Evolutionary conservation across 2,797 vertebrate species (phyloP), one percentile per base, ranked within the genome.

Genomic region (Periophthalmus magnuspinnatus): DNA sequence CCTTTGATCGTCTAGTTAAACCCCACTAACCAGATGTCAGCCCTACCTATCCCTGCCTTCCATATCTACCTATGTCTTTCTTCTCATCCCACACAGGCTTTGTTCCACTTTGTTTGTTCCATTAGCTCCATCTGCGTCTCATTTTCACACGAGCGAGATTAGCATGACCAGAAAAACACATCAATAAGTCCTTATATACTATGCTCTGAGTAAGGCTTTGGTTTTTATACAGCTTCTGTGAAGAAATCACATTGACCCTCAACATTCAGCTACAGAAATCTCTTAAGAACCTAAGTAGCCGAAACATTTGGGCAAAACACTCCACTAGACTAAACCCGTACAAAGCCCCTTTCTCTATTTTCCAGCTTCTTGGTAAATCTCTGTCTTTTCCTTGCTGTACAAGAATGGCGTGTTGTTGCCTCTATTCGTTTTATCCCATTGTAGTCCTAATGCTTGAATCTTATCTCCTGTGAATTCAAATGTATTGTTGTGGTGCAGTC

Each of bases 1-100:
- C 74, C 76, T 87, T 69, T 79, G 75, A 84, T 80, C 69, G 72
- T 77, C 79, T 85, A 83, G 81, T 84, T 87, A 89, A 86, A 84
- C 84, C 84, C 67, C 61, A 54, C 70, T 69, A 86, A 83, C 81
- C 88, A 90, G 69, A 81, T 84, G 81, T 76, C 79, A 68, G 77
- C 75, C 54, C 21, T 77, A 11, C 68, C 72, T 71, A 68, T 70
- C 74, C 75, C 59, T 32, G 10, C 80, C 67, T 81, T 77, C 69
- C 55, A 71, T 45, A 45, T 52, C 58, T 77, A 72, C 74, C 22
- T 64, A 2, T 28, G 69, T 11, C 71, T 48, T 78, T 75, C 67
- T 77, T 86, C 65, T 83, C 68, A 78, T 86, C 69, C 76, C 57
- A 16, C 73, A 72, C 73, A 74, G 57, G 83, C 71, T 85, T 81